Base-by-base conservation (phyloP, 2,113 vertebrate genomes). In the Monarcha castaneiventris region DNA sequence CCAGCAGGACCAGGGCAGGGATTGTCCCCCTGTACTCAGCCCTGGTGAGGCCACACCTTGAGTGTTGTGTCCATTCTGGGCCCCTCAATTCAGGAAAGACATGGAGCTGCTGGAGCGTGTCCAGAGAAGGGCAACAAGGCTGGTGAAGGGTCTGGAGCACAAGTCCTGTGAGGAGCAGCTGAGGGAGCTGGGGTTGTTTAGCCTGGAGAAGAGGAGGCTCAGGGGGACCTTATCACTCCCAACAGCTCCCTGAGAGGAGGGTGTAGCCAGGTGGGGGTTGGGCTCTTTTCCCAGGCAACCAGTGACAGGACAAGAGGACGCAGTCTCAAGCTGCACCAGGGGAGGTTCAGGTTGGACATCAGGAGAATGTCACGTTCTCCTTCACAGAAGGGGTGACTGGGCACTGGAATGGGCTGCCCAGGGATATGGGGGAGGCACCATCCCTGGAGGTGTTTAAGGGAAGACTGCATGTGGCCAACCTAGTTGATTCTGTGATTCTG, bases 381-480 rank as follows among this genome's bases (percentile, higher is more conserved):
- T 15, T 56, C n/a, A 74, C 29, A 74, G 19, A 64, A 56, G 10
- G 10, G 10, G 3, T 48, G 25, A 48, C 0, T 23, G 23, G 49
- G 41, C 9, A 48, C 27, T 39, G 59, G 59, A 84, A 56, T 48
- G 16, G 16, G 30, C 51, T 39, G 15, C 12, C 13, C 4, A 20
- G 30, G 15, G 18, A 55, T 4, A 3, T 26, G 20, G 8, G 2
- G 4, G 10, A 30, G 26, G 49, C 25, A 58, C 8, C 0, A 3
- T 66, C 51, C 20, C 48, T 16, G 12, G 12, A 75, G 19, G 10
- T 30, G 3, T 49, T 41, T 30, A 41, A 75, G 30, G 25, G 20
- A 56, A 49, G 19, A n/a, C 16, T 49, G 41, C 18, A 49, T 20
- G 6, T n/a, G 20, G 43, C 51, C 71, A 58, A 18, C 25, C 16